These are phyloP conservation scores for Argynnis bischoffii DNA, from an alignment of 2,888 invertebrate species.

Conservation along the genomic window DNA sequence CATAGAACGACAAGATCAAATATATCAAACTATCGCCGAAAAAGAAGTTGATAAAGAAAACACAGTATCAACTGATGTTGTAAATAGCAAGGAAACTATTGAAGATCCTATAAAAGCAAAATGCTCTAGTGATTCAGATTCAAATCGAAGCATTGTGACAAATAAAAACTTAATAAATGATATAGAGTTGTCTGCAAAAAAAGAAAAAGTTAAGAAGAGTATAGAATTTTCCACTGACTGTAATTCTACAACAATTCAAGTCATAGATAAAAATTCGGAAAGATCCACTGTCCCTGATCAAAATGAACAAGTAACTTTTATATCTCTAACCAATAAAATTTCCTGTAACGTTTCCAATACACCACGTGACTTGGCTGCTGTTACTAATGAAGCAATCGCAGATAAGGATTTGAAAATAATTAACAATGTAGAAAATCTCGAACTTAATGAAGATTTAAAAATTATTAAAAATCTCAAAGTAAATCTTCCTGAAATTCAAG, in stretches of 20 bases:
- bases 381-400: not conserved
- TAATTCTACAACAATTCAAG: not conserved
- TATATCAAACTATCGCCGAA: slow-evolving; percentile 18
- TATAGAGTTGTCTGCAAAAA: slow-evolving; percentile 5
- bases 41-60: slow-evolving; percentile 39
- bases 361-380: not conserved
- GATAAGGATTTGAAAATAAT: not conserved
- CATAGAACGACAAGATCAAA: slow-evolving; percentile 18
- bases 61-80: slow-evolving; percentile 27
- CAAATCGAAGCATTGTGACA: slow-evolving; percentile 4
- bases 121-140: slow-evolving; percentile 21
- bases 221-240: not conserved
- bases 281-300: not conserved
- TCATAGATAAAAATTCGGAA: slow-evolving; percentile 1
- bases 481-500: no score
- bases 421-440: no score
- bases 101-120: slow-evolving; percentile 28
- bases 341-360: not conserved
- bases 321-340: not conserved
- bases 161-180: slow-evolving; percentile 5
- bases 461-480: no score
- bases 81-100: slow-evolving; percentile 22
- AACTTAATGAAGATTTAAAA: no score
- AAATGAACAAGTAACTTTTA: not conserved
- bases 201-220: slow-evolving; percentile 5